These are phyloP conservation scores for Drosophila rhopaloa DNA, from an alignment of 1,140 invertebrate genomes.

Conservation along the genomic window DNA sequence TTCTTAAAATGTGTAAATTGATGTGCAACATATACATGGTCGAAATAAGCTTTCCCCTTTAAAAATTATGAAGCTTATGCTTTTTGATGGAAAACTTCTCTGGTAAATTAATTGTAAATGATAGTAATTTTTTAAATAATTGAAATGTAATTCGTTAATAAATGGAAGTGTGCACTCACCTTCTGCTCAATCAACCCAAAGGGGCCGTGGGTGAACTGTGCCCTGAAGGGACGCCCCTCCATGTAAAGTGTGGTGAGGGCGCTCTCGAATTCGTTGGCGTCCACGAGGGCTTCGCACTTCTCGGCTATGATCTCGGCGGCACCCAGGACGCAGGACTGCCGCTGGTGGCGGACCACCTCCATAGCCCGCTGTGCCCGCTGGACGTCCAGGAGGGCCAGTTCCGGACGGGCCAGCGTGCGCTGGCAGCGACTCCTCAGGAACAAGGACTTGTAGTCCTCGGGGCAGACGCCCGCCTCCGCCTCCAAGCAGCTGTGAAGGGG, in stretches of 20 bases:
- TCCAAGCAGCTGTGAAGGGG: not conserved
- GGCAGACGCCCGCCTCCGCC: not conserved
- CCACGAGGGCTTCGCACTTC: conserved; percentile 39
- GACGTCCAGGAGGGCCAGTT: conserved; percentile 28
- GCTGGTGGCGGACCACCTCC: not conserved
- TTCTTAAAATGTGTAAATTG: no score
- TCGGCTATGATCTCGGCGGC: not conserved
- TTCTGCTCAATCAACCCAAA: conserved; percentile 3
- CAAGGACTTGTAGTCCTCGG: not conserved
- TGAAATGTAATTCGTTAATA: no score
- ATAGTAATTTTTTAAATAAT: no score
- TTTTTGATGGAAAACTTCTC: no score
- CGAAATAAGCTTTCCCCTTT: no score
- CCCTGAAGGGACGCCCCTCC: conserved; percentile 8
- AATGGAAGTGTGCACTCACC: no score
- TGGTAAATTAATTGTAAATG: no score
- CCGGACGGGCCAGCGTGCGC: conserved; percentile 18
- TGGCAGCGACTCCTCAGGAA: conserved; percentile 10
- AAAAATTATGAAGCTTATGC: no score
- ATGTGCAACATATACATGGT: no score
- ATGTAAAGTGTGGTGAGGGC: conserved; percentile 15
- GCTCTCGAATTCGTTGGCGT: conserved; percentile 51
- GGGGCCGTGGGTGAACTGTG: not conserved
- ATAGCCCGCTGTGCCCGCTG: conserved; percentile 18
- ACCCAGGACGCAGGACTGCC: no score